These are phyloP conservation scores for Chironex yamaguchii DNA, from an alignment of 30 jellyfish, hydroid and myxozoan species.

Conservation along the genomic window DNA sequence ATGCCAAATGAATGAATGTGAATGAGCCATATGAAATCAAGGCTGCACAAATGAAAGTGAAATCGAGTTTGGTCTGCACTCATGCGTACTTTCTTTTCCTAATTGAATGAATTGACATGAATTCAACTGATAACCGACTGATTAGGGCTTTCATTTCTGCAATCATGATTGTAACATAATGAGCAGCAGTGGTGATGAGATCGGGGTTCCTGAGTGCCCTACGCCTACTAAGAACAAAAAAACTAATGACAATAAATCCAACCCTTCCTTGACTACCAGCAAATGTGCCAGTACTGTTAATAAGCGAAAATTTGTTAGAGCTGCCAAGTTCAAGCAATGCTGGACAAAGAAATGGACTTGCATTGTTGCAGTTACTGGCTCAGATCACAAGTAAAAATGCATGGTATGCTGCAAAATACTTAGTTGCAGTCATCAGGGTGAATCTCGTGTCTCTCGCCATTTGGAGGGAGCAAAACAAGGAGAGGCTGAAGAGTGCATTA, in stretches of 20 bases:
- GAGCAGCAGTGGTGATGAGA: neutral
- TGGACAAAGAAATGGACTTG: neutral
- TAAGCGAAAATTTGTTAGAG: neutral
- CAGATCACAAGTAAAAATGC: neutral
- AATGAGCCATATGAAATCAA: neutral
- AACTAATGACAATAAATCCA: neutral
- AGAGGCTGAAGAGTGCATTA: neutral
- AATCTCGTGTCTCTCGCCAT: neutral
- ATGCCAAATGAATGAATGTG: no score
- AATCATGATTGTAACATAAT: no score
- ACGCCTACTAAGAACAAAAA: no score
- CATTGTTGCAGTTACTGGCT: neutral
- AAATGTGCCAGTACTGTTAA: neutral
- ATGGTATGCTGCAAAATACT: neutral
- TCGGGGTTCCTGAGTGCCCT: no score
- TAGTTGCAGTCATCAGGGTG: neutral
- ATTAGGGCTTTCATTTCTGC: neutral
- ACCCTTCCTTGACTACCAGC: neutral
- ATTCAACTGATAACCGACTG: neutral
- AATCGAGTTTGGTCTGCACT: neutral
- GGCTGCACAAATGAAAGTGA: neutral
- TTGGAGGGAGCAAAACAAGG: neutral
- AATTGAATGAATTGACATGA: no score
- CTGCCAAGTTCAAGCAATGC: neutral
- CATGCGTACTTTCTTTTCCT: neutral